Percentiles rank a stretch among this genome's conserved stretches.
phyloP scores from a whole-genome alignment of 1,140 invertebrate genomes.

The Fragariocoptes setiger region DNA sequence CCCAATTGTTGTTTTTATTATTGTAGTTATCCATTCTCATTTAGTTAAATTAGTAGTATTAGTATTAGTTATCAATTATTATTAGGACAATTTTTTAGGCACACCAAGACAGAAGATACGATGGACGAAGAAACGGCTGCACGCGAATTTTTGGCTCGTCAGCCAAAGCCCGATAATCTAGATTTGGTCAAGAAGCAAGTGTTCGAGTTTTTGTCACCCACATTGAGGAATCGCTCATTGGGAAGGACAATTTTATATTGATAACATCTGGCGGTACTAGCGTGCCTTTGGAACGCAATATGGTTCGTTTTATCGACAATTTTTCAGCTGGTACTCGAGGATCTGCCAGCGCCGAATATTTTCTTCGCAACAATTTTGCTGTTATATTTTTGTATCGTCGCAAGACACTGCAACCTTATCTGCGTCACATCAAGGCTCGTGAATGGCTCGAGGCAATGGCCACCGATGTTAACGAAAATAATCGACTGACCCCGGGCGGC shows the following conservation, averaged over 20 bases:
- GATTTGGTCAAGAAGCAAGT: neutral
- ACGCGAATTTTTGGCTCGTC: neutral
- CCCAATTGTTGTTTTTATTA: no score
- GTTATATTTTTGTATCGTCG: slow-evolving; percentile 27
- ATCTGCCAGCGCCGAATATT: slow-evolving; percentile 67
- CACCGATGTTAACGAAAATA: slow-evolving; percentile 8
- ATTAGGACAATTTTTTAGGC: no score
- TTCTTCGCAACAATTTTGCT: slow-evolving; percentile 33
- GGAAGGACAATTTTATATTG: slow-evolving; percentile 14
- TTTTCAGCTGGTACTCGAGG: slow-evolving; percentile 86
- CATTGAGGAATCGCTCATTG: neutral
- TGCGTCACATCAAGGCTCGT: slow-evolving; percentile 41
- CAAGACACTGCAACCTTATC: slow-evolving; percentile 62
- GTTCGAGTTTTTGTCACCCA: neutral
- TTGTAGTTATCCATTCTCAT: no score
- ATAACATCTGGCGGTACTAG: slow-evolving; percentile 57
- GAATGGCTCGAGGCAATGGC: slow-evolving; percentile 34
- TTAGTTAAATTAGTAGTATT: no score
- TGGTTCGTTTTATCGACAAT: slow-evolving; percentile 88
- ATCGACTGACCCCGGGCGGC: neutral
- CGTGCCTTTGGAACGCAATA: slow-evolving; percentile 78
- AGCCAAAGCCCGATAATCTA: neutral
- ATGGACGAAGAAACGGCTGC: neutral
- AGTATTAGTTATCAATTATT: no score
- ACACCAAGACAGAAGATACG: no score